These are phyloP conservation scores for Elgaria multicarinata DNA, from an alignment of 2,113 vertebrate species.

Conservation along the genomic window DNA sequence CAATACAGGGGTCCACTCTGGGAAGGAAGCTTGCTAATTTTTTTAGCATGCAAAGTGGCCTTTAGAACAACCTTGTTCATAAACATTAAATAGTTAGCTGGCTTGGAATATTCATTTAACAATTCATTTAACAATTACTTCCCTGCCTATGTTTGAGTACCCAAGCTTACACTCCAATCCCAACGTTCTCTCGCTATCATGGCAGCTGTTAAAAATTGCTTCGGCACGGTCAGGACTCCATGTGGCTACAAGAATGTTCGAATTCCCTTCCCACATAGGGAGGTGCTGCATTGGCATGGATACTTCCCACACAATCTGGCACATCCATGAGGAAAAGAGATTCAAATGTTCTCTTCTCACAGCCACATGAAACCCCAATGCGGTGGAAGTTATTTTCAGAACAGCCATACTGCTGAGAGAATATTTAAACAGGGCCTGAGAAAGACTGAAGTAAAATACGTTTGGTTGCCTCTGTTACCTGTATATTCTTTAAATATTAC, in stretches of 20 bases:
- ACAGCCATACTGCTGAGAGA: not conserved
- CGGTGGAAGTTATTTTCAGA: conserved; percentile 15
- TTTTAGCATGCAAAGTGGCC: not conserved
- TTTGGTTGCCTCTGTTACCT: not conserved
- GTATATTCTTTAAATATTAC: not conserved
- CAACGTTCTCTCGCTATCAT: not conserved
- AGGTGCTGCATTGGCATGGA: conserved; percentile 12
- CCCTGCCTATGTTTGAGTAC: not conserved
- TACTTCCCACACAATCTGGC: conserved; percentile 34
- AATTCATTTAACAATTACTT: not conserved
- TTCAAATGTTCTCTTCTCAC: conserved; percentile 15
- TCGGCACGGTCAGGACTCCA: not conserved
- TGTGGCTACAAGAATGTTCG: not conserved
- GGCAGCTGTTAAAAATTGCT: conserved; percentile 11
- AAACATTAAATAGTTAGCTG: not conserved
- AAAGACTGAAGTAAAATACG: not conserved
- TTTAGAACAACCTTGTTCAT: not conserved
- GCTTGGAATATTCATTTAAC: not conserved
- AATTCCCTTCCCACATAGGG: not conserved
- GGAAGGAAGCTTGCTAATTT: not conserved
- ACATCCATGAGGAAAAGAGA: not conserved
- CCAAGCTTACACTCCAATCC: not conserved
- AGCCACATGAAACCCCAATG: not conserved
- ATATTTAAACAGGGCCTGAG: not conserved
- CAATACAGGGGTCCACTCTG: not conserved